These are phyloP conservation scores for Oscheius onirici DNA, from an alignment of 2,888 invertebrate genomes.

Conservation along the genomic window DNA sequence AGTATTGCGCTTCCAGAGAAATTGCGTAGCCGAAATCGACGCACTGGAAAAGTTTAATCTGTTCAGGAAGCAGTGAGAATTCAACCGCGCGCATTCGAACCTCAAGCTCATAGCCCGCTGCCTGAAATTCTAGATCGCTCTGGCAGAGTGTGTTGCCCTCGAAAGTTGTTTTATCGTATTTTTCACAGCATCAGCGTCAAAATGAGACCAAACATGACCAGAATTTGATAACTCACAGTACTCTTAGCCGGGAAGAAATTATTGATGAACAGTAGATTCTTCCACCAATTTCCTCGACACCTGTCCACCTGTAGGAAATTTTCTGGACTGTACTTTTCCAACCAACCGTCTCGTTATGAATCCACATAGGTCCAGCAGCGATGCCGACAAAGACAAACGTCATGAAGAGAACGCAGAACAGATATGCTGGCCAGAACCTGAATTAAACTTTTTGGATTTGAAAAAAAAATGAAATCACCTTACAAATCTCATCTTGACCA, in stretches of 20 bases:
- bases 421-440: conserved; percentile 68
- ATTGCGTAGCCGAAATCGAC: conserved; percentile 67
- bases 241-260: conserved; percentile 65
- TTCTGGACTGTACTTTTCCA: conserved; percentile 63
- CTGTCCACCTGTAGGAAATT: conserved; percentile 77
- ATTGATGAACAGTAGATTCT: conserved; percentile 70
- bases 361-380: conserved; percentile 70
- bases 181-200: background rate
- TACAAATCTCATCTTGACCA: conserved; percentile 39
- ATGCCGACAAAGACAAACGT: conserved; percentile 57
- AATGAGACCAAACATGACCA: conserved; percentile 71
- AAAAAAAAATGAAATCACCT: conserved; percentile 28
- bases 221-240: conserved; percentile 63
- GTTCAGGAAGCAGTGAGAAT: background rate
- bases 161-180: background rate
- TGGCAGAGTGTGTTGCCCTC: too few species aligned
- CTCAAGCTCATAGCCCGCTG: too few species aligned
- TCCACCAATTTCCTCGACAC: conserved; percentile 67
- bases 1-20: conserved; percentile 68
- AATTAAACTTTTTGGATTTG: background rate
- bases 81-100: too few species aligned
- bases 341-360: conserved; percentile 56
- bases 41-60: conserved; percentile 47
- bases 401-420: conserved; percentile 62
- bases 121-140: too few species aligned